These are phyloP conservation scores for Neogobius melanostomus DNA, from an alignment of 2,113 vertebrate species.

Conservation along the genomic window DNA sequence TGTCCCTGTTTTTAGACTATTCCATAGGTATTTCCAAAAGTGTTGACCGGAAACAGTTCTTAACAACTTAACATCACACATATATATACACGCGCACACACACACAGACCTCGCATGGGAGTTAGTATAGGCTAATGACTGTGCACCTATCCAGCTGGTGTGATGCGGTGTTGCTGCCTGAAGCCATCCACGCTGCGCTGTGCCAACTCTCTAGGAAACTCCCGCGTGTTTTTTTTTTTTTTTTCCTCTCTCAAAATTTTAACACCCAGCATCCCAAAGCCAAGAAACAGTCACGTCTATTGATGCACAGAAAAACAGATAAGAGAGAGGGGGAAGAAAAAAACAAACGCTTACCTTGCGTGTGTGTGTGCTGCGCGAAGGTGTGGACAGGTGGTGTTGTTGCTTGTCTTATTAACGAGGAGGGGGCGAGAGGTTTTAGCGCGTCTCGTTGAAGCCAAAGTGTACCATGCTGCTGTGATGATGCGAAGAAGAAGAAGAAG, in stretches of 20 bases:
- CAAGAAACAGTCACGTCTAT: constrained; percentile 10
- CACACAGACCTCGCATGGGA: constrained; percentile 28
- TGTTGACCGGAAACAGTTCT: constrained; percentile 63
- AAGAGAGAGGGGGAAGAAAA: not conserved
- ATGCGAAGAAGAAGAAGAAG: constrained; percentile 9
- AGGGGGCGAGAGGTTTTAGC: constrained; percentile 28
- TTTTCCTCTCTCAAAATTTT: not conserved
- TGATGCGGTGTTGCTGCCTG: constrained; percentile 19
- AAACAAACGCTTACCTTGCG: constrained; percentile 53
- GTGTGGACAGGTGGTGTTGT: constrained; percentile 48
- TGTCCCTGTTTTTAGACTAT: constrained; percentile 33
- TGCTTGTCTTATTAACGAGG: constrained; percentile 26
- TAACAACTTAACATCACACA: constrained; percentile 50
- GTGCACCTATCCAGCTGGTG: not conserved
- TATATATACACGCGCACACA: too few relatives aligned
- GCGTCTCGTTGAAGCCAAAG: constrained; percentile 3
- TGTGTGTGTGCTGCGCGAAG: constrained; percentile 13
- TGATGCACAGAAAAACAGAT: not conserved
- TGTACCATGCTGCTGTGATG: constrained; percentile 50
- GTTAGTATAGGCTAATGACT: constrained; percentile 15
- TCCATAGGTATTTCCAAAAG: constrained; percentile 36
- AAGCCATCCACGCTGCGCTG: constrained; percentile 14
- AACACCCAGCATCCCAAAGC: not conserved
- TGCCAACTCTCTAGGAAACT: constrained; percentile 51
- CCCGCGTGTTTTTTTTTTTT: constrained; percentile 11